Base-by-base conservation (phyloP, 2,888 invertebrate genomes). In the Danaus chrysippus region DNA sequence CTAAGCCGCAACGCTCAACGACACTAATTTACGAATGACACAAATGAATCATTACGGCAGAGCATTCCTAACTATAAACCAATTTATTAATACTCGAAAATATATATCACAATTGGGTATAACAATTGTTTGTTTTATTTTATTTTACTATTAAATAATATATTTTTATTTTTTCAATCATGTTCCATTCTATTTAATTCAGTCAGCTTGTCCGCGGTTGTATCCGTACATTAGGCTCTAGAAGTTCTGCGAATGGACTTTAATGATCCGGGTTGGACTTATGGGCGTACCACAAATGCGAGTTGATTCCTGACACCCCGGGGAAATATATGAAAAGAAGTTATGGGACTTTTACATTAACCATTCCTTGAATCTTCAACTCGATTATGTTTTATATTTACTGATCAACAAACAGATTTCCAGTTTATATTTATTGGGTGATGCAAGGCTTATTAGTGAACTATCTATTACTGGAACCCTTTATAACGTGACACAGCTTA, bases 191-290 rank as follows among this genome's bases (percentile, higher is more conserved):
- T 10, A 10, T 8, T 11, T 10, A 49, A 17, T 49, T 11, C 17
- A 11, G 3, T 15, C 1, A 11, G 15, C 10, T 23, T 53, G 41
- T 58, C 52, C 19, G 43, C 44, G 23, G 42, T 59, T 34, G 19
- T 15, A 44, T 54, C 59, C 53, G 59, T 63, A 56, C 63, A 59
- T 63, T 59, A 59, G 53, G 44, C 54, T 63, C 56, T 56, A 57
- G 52, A 66, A 66, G 66, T 64, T 64, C 78, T 79, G 71, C 83
- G 81, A 87, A 87, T 86, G 79, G 81, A 68, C 77, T 79, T 73
- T 88, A 89, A 88, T 86, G 87, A 87, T 79, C 76, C 70, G 71
- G 74, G 71, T 73, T 75, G 79, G 78, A 73, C 77, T 70, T 76
- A 78, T 70, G 74, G 71, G 76, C 68, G 72, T 66, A 74, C 66